Conservation (phyloP, 35 echinoderm and acorn worm species). For the Patiria miniata region DNA sequence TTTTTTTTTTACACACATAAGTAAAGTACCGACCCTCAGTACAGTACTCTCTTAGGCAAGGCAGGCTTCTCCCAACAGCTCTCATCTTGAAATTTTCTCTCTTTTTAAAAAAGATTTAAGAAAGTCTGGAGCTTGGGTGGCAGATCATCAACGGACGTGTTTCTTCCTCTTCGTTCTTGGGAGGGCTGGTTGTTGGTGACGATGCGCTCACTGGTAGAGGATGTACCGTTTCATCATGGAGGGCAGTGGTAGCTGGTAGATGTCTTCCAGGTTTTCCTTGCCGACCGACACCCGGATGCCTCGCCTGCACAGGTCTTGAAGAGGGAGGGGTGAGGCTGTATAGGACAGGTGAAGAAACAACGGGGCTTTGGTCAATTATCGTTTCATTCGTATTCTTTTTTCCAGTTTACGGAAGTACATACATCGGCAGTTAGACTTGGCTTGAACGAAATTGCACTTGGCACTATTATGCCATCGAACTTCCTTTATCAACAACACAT, state of each 20-base stretch:
- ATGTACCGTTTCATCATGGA: slow-evolving; percentile 91
- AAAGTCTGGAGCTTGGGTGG: not conserved
- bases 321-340: slow-evolving; percentile 92
- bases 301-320: slow-evolving; percentile 95
- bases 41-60: no score
- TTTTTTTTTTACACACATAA: no score
- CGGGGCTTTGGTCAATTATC: not conserved
- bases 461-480: no score
- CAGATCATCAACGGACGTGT: not conserved
- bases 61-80: no score
- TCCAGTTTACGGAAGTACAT: no score
- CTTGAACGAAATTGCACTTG: no score
- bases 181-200: not conserved
- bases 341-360: slow-evolving; percentile 41
- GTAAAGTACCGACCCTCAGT: no score
- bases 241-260: slow-evolving; percentile 93
- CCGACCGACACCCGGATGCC: slow-evolving; percentile 84
- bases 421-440: no score
- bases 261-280: slow-evolving; percentile 81
- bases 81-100: no score
- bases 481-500: no score
- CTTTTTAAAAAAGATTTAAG: no score
- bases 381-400: no score
- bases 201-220: slow-evolving; percentile 81
- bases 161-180: not conserved